A percentile compares a stretch with the other conserved stretches of the same genome.
These are phyloP conservation scores for Blera fallax DNA, from an alignment of 2,888 invertebrate genomes.

Conservation along the genomic window DNA sequence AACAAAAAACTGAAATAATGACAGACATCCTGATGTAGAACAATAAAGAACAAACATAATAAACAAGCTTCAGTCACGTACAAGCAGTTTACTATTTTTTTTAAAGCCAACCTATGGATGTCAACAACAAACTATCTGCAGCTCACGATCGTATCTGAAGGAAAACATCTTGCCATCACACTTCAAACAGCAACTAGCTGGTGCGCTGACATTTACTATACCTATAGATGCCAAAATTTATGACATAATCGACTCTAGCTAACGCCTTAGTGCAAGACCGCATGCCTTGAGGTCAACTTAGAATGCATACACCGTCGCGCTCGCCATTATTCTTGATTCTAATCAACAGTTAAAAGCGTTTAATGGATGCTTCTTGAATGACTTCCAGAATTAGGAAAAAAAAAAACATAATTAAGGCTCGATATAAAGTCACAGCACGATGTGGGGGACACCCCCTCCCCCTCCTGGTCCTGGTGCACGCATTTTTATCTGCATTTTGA, in stretches of 20 bases:
- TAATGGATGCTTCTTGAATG: constrained; percentile 17
- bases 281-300: background rate
- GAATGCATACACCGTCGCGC: background rate
- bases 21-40: background rate
- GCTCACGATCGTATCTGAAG: background rate
- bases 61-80: constrained; percentile 8
- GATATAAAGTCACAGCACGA: constrained; percentile 51
- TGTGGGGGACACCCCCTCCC: constrained; percentile 21
- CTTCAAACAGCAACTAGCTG: background rate
- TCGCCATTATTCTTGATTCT: constrained; percentile 7
- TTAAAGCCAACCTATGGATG: background rate
- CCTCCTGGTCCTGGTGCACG: constrained; percentile 16
- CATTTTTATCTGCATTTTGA: constrained; percentile 33
- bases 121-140: background rate
- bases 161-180: background rate
- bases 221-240: constrained; percentile 27
- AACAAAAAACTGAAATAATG: background rate
- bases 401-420: background rate
- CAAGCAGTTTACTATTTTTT: background rate
- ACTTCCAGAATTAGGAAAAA: background rate
- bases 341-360: constrained; percentile 22
- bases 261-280: background rate
- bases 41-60: background rate
- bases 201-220: background rate
- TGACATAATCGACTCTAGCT: background rate